phyloP scores from a whole-genome alignment of 2,113 vertebrate genomes.

The Colinus virginianus region DNA sequence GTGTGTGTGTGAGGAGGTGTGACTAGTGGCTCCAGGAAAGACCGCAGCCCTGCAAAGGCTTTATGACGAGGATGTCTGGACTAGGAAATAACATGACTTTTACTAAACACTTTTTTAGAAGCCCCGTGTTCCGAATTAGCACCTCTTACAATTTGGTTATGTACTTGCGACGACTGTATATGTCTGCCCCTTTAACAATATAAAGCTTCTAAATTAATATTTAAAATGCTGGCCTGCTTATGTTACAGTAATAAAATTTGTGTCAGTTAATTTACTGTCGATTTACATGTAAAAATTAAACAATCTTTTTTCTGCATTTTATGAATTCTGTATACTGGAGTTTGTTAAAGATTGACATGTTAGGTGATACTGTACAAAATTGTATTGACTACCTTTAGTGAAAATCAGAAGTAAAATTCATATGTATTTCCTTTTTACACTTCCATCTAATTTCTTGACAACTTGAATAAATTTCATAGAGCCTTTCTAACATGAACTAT shows the following conservation, averaged over 20 bases:
- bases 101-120: constrained; percentile 62
- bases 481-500: constrained; percentile 76
- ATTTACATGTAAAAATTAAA: constrained; percentile 69
- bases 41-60: constrained; percentile 52
- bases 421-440: constrained; percentile 74
- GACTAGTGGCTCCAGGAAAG: constrained; percentile 45
- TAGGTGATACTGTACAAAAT: constrained; percentile 74
- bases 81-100: constrained; percentile 71
- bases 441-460: constrained; percentile 77
- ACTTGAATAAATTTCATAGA: constrained; percentile 80
- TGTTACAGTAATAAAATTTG: constrained; percentile 57
- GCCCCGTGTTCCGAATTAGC: constrained; percentile 1
- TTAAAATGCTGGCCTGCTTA: constrained; percentile 67
- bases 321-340: constrained; percentile 71
- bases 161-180: constrained; percentile 50
- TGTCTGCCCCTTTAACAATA: constrained; percentile 25
- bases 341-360: constrained; percentile 70
- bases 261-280: constrained; percentile 60
- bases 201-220: constrained; percentile 45
- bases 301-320: constrained; percentile 60
- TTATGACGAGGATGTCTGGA: constrained; percentile 60
- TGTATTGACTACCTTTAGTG: constrained; percentile 74
- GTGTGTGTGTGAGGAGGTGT: constrained; percentile 8
- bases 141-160: constrained; percentile 47
- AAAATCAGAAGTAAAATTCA: constrained; percentile 74